Evolutionary conservation across 2,797 vertebrate genomes (phyloP).

Genomic region (Myotis vivesi): DNA sequence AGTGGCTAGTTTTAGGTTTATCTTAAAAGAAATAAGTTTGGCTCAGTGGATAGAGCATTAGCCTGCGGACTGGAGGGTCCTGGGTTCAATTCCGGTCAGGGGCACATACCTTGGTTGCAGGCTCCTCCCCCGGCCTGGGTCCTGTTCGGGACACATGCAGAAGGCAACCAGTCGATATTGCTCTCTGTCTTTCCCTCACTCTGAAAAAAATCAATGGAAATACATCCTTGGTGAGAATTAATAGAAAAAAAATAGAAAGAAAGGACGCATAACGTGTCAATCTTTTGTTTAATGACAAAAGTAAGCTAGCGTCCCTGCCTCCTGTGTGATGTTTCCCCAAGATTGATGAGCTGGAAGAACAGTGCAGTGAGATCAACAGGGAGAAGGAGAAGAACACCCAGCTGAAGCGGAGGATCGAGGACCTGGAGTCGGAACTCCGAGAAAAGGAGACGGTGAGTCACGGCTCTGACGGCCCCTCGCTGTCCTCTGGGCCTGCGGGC

Average conservation of each 20-base stretch:
- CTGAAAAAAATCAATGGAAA: too few relatives aligned
- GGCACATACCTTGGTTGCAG: too few relatives aligned
- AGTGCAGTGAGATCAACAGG: constrained; percentile 90
- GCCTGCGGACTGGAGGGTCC: too few relatives aligned
- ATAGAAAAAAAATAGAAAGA: neutral
- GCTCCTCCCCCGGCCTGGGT: too few relatives aligned
- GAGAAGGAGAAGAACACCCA: constrained; percentile 93
- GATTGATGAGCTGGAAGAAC: constrained; percentile 93
- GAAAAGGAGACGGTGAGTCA: constrained; percentile 94
- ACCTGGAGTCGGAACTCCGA: constrained; percentile 91
- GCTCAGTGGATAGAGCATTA: too few relatives aligned
- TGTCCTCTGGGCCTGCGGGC: rapidly evolving
- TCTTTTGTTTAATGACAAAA: neutral
- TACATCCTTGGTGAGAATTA: too few relatives aligned
- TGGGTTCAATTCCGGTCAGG: too few relatives aligned
- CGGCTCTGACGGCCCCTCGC: neutral
- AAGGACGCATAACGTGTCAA: neutral
- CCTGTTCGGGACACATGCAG: too few relatives aligned
- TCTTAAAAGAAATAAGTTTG: neutral
- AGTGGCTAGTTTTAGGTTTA: neutral
- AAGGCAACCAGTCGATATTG: too few relatives aligned
- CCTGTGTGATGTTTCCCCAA: constrained; percentile 76
- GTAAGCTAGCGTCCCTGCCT: neutral
- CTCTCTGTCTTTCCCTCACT: too few relatives aligned
- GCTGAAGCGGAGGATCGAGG: constrained; percentile 89